A percentile compares a stretch with the other conserved stretches of the same genome.
Conservation (phyloP, 2,888 invertebrate genomes). For the Pammene aurita region DNA sequence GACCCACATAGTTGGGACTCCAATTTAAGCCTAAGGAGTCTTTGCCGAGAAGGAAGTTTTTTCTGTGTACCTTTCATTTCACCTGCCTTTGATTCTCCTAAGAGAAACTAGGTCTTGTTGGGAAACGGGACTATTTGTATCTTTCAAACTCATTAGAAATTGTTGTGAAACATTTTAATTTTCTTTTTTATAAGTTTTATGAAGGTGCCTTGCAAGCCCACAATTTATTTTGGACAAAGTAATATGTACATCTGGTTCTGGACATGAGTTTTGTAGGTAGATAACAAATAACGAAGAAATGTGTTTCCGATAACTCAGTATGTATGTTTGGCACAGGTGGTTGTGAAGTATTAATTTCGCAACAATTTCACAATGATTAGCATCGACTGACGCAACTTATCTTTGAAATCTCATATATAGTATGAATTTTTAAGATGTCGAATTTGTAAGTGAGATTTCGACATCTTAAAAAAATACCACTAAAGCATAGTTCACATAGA, state of each 20-base stretch:
- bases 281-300: background rate
- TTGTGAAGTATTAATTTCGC: conserved; percentile 13
- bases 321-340: conserved; percentile 3
- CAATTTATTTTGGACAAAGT: too few species aligned
- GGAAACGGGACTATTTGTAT: background rate
- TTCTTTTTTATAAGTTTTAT: too few species aligned
- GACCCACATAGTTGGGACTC: conserved; percentile 21
- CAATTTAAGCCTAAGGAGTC: conserved; percentile 17
- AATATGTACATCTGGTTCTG: background rate
- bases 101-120: background rate
- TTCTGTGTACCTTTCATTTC: background rate
- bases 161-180: too few species aligned
- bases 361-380: conserved; percentile 7
- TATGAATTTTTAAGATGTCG: too few species aligned
- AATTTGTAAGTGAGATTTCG: too few species aligned
- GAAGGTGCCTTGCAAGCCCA: too few species aligned
- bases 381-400: background rate
- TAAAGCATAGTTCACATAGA: too few species aligned
- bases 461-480: too few species aligned
- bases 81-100: background rate
- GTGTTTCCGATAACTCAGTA: conserved; percentile 1
- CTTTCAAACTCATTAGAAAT: too few species aligned
- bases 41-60: background rate
- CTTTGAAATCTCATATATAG: background rate
- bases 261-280: background rate